phyloP scores from a whole-genome alignment of 2,888 invertebrate species.

The Steinernema hermaphroditum region DNA sequence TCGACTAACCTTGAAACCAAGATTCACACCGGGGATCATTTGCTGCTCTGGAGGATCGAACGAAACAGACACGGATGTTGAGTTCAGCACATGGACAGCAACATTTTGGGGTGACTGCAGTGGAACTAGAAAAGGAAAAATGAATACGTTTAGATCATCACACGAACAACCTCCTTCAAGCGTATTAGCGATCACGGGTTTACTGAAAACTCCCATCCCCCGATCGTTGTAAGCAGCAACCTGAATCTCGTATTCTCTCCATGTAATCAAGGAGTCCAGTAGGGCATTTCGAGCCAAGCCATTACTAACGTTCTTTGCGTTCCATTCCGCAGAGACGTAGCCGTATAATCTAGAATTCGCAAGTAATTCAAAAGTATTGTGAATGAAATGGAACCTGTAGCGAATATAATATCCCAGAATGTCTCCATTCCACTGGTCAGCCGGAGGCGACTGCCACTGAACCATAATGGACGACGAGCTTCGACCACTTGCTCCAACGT shows the following conservation, averaged over 20 bases:
- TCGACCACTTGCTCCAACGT: slow-evolving; percentile 89
- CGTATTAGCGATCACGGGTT: slow-evolving; percentile 88
- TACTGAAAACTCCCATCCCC: slow-evolving; percentile 89
- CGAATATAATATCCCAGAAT: slow-evolving; percentile 89
- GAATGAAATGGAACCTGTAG: slow-evolving; percentile 70
- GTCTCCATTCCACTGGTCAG: slow-evolving; percentile 91
- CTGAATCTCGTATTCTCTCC: slow-evolving; percentile 91
- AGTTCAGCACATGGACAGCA: slow-evolving; percentile 79
- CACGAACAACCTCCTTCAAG: slow-evolving; percentile 78
- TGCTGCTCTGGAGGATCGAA: slow-evolving; percentile 98
- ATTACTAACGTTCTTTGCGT: slow-evolving; percentile 85
- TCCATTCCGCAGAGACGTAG: slow-evolving; percentile 89
- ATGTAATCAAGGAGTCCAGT: slow-evolving; percentile 89
- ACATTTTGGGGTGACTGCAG: slow-evolving; percentile 87
- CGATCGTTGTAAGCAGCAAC: slow-evolving; percentile 95
- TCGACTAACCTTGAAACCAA: slow-evolving; percentile 80
- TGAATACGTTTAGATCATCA: too few relatives aligned
- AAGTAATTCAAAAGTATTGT: not conserved
- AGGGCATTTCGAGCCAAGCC: slow-evolving; percentile 83
- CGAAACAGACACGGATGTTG: slow-evolving; percentile 80
- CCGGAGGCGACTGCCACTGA: slow-evolving; percentile 90
- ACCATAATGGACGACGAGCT: slow-evolving; percentile 93
- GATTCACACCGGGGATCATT: slow-evolving; percentile 95
- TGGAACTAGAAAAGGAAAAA: slow-evolving; percentile 73
- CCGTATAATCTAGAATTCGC: slow-evolving; percentile 75